Evolutionary conservation across 2,888 invertebrate genomes (phyloP), one percentile per base, ranked within the genome.

Genomic region (Metopia argyrocephala): DNA sequence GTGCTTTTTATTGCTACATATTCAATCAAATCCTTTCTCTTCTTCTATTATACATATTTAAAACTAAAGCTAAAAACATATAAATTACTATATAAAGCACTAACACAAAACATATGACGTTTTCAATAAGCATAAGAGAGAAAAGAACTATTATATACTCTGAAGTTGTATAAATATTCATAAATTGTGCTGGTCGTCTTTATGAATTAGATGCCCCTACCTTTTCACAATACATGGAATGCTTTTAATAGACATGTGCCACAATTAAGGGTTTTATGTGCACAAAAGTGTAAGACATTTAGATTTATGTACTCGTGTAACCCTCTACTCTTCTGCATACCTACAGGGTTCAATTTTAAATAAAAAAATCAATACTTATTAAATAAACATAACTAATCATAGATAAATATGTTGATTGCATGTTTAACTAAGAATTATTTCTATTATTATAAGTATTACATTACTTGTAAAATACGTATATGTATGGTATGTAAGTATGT

Each of bases 301-400:
- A n/a, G n/a, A n/a, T n/a, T n/a, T n/a, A n/a, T n/a, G n/a, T n/a
- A n/a, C n/a, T n/a, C n/a, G n/a, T 18, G n/a, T 20, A n/a, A 15
- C 6, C 38, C 25, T 46, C 23, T 61, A n/a, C 18, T 38, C 4
- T 15, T 31, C 3, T 52, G 2, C 45, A 28, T 64, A 12, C 18
- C 20, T 28, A 2, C 5, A 18, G 4, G 4, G 4, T 21, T 27
- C 59, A 38, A 38, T 38, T 27, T 27, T 50, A 52, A 66, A 68
- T 38, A 15, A 7, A 65, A 76, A 75, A 56, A 76, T 76, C 68
- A 62, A 76, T 76, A 68, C 3, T 25, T 54, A 62, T 28, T 76
- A 68, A 62, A 69, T 62, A 56, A 56, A 56, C 25, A 56, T 15
- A 61, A 61, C 45, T 61, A 46, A 46, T 38, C 57, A 75, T 21